These are phyloP conservation scores for Lithodes maja DNA, from an alignment of 2,888 invertebrate species.

Conservation along the genomic window DNA sequence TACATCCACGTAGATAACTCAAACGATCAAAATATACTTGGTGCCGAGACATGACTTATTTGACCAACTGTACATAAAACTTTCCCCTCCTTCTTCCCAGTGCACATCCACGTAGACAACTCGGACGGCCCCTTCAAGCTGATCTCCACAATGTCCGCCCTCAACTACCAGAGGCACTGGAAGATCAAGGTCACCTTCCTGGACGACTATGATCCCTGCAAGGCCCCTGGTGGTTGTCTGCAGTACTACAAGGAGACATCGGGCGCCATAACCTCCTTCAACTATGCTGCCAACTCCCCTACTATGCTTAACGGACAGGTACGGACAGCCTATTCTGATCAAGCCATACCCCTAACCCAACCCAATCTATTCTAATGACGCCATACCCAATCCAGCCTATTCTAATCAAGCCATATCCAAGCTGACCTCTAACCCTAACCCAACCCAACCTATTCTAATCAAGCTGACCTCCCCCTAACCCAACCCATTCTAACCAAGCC, in stretches of 20 bases:
- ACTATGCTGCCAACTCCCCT: conserved; percentile 27
- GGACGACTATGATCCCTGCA: conserved; percentile 26
- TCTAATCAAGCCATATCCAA: too few species aligned
- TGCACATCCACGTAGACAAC: conserved; percentile 61
- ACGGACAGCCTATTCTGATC: not conserved
- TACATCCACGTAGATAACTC: too few species aligned
- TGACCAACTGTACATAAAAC: not conserved
- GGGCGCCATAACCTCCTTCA: conserved; percentile 62
- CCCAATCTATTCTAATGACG: not conserved
- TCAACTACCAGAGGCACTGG: conserved; percentile 39
- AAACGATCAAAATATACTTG: too few species aligned
- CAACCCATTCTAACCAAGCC: too few species aligned
- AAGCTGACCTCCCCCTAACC: too few species aligned
- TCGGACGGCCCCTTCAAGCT: conserved; percentile 46
- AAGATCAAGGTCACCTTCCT: conserved; percentile 62
- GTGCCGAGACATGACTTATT: not conserved
- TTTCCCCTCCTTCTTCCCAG: conserved; percentile 17
- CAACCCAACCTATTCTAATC: too few species aligned
- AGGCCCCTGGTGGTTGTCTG: conserved; percentile 59
- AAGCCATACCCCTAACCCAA: not conserved
- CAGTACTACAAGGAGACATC: conserved; percentile 53
- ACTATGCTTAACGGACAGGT: conserved; percentile 61
- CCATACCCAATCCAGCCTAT: too few species aligned
- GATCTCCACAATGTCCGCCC: conserved; percentile 30
- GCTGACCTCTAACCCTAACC: too few species aligned